Percentiles rank a stretch among this genome's conserved stretches.
Conservation (phyloP, 2,797 vertebrate genomes). For the Balearica regulorum region DNA sequence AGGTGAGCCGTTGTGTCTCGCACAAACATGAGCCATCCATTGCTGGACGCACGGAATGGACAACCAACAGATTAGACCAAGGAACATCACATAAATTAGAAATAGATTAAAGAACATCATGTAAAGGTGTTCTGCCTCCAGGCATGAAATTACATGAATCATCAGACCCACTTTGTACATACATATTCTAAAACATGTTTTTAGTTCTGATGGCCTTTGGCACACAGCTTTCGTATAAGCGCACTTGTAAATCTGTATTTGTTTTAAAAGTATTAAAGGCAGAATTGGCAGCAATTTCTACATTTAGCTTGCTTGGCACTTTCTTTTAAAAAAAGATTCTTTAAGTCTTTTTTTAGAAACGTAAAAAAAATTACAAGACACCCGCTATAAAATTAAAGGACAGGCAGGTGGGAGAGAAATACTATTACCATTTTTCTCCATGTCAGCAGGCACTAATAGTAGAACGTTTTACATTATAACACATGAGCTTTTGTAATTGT, state of each 20-base stretch:
- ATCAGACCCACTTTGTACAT: not conserved
- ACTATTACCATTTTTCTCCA: slow-evolving; percentile 24
- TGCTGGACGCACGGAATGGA: not conserved
- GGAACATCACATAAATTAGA: slow-evolving; percentile 28
- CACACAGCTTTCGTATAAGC: not conserved
- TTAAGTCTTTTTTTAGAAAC: slow-evolving; percentile 38
- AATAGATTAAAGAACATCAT: slow-evolving; percentile 27
- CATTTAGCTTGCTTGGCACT: slow-evolving; percentile 21
- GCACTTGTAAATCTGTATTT: slow-evolving; percentile 24
- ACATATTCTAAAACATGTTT: not conserved
- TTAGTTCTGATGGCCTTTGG: slow-evolving; percentile 21
- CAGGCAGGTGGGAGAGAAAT: slow-evolving; percentile 46
- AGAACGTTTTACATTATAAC: not conserved
- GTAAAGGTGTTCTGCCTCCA: slow-evolving; percentile 9
- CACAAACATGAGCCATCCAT: not conserved
- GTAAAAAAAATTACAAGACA: slow-evolving; percentile 7
- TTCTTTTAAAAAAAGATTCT: slow-evolving; percentile 31
- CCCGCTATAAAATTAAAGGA: slow-evolving; percentile 18
- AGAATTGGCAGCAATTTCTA: not conserved
- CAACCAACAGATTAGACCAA: not conserved
- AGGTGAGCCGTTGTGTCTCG: not conserved
- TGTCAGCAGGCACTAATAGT: slow-evolving; percentile 42
- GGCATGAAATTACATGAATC: slow-evolving; percentile 20
- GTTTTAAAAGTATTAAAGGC: slow-evolving; percentile 38
- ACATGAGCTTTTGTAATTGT: slow-evolving; percentile 11